A percentile compares a stretch with the other conserved stretches of the same genome.
Conservation (phyloP, 2,113 vertebrate genomes). For the Eupsittula cactorum region DNA sequence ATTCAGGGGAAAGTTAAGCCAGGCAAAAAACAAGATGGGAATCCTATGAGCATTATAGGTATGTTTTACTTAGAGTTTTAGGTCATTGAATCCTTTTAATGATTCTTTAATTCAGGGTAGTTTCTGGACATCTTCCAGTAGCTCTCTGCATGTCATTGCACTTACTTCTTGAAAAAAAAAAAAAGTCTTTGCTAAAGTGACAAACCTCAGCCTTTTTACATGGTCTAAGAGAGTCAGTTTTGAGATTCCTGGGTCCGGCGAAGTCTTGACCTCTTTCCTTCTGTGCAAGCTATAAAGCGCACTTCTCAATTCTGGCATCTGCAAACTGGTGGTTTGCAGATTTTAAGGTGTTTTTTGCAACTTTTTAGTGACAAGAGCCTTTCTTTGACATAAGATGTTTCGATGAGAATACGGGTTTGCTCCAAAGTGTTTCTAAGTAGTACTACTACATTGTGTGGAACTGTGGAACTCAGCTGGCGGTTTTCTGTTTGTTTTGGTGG, state of each 20-base stretch:
- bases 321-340: not conserved
- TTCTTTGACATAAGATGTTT: not conserved
- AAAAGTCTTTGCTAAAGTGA: not conserved
- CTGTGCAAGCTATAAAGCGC: not conserved
- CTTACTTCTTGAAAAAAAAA: not conserved
- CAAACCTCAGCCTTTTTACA: not conserved
- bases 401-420: not conserved
- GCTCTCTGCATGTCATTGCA: not conserved
- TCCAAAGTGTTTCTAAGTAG: not conserved
- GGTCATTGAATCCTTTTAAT: not conserved
- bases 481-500: not conserved
- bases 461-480: not conserved
- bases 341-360: not conserved
- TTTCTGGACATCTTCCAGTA: not conserved
- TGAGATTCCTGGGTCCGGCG: not conserved
- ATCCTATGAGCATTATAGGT: not conserved
- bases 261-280: not conserved
- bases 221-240: not conserved
- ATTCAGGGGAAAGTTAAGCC: not conserved
- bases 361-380: not conserved
- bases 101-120: not conserved
- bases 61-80: not conserved
- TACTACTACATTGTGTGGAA: not conserved
- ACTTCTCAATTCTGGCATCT: not conserved
- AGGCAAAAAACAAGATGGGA: not conserved